Conservation (phyloP, 1,140 invertebrate species). For the Aporrectodea caliginosa region DNA sequence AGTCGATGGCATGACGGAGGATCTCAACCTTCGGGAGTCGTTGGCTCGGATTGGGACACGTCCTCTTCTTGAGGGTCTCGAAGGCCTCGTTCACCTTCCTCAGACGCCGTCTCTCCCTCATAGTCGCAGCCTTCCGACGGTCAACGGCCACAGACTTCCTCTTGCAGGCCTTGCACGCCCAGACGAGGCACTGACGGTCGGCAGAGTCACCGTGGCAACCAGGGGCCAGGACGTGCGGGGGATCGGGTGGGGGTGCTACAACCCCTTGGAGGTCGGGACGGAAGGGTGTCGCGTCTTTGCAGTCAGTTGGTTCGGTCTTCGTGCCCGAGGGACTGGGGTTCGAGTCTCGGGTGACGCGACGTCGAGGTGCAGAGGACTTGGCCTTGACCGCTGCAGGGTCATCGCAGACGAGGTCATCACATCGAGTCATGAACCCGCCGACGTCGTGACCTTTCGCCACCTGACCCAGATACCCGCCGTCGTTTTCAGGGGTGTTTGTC, state of each 20-base stretch:
- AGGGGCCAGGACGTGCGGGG: slow-evolving; percentile 56
- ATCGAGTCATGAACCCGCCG: too few relatives aligned
- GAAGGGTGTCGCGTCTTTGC: too few relatives aligned
- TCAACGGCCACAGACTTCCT: slow-evolving; percentile 90
- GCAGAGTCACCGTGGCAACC: slow-evolving; percentile 45
- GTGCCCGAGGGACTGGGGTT: too few relatives aligned
- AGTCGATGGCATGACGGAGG: slow-evolving; percentile 91
- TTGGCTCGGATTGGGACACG: slow-evolving; percentile 90
- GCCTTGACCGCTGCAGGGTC: too few relatives aligned
- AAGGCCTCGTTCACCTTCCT: slow-evolving; percentile 98
- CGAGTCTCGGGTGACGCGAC: too few relatives aligned
- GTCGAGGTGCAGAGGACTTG: too few relatives aligned
- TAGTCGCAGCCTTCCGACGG: slow-evolving; percentile 89
- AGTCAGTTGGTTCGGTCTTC: too few relatives aligned
- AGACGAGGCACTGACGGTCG: slow-evolving; percentile 74
- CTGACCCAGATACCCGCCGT: too few relatives aligned
- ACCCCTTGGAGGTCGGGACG: slow-evolving; percentile 34
- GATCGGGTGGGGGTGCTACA: slow-evolving; percentile 46
- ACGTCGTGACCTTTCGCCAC: too few relatives aligned
- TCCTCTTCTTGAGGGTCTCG: slow-evolving; percentile 84
- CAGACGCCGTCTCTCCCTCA: slow-evolving; percentile 83
- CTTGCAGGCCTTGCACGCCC: slow-evolving; percentile 95
- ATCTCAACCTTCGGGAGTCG: slow-evolving; percentile 95
- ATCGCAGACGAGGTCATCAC: too few relatives aligned
- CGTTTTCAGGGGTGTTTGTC: too few relatives aligned